Conservation (phyloP, 2,797 vertebrate species). For the Coregonus ussuriensis region DNA sequence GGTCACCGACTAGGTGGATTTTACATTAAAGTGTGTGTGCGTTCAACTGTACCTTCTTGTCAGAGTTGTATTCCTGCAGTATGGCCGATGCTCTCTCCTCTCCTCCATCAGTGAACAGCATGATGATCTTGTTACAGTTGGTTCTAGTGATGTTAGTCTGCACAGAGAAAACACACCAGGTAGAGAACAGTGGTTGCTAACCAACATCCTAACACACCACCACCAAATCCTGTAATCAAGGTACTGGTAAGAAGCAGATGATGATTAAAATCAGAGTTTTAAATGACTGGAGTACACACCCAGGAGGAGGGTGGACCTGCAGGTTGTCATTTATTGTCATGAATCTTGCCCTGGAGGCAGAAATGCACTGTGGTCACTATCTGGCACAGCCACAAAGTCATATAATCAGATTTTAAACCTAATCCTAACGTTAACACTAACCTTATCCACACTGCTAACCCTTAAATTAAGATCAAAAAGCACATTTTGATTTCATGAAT, state of each 20-base stretch:
- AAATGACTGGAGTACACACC: not conserved
- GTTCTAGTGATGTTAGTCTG: constrained; percentile 91
- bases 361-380: no score
- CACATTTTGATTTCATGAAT: no score
- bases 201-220: not conserved
- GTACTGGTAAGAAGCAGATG: no score
- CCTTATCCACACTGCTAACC: no score
- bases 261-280: not conserved
- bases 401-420: no score
- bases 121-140: constrained; percentile 99
- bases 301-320: no score
- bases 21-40: not conserved
- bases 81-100: constrained; percentile 95
- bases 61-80: constrained; percentile 88
- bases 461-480: no score
- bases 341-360: no score
- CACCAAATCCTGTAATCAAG: no score
- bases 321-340: no score
- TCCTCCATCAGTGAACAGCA: constrained; percentile 98
- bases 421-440: no score
- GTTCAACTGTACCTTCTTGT: constrained; percentile 84
- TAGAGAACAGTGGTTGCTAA: not conserved
- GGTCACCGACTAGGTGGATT: not conserved
- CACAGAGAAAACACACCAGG: constrained; percentile 19
- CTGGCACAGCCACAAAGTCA: no score